Conservation (phyloP, 1,140 invertebrate species). For the Lithobius niger region DNA sequence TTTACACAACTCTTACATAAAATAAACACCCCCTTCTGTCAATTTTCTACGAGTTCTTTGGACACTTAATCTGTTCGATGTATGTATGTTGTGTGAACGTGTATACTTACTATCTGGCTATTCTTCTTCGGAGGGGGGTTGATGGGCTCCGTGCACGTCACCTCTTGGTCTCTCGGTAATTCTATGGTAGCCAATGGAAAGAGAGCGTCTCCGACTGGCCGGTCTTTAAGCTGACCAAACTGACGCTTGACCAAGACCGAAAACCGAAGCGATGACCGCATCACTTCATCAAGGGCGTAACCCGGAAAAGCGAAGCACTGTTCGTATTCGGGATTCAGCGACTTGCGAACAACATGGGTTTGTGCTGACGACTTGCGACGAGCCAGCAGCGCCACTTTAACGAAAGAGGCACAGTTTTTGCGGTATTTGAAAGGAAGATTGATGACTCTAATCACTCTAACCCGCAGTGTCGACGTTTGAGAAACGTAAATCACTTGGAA, state of each 20-base stretch:
- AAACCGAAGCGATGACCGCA: background rate
- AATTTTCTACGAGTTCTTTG: too few relatives aligned
- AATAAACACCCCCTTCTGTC: too few relatives aligned
- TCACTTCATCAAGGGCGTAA: background rate
- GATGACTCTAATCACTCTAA: background rate
- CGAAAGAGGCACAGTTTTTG: slow-evolving; percentile 5
- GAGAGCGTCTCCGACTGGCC: background rate
- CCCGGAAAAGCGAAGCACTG: slow-evolving; percentile 1
- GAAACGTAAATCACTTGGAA: background rate
- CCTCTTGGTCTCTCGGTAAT: background rate
- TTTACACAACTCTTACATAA: too few relatives aligned
- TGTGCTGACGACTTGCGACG: background rate
- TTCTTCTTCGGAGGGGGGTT: background rate
- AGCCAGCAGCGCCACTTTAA: slow-evolving; percentile 6
- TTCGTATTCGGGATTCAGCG: slow-evolving; percentile 5
- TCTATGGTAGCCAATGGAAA: background rate
- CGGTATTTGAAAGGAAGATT: background rate
- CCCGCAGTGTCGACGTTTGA: background rate
- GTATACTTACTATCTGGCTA: background rate
- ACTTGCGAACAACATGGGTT: background rate
- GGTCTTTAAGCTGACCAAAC: background rate
- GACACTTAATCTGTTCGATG: too few relatives aligned
- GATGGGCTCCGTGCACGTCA: background rate
- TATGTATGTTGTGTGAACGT: too few relatives aligned
- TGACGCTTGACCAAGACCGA: background rate